Conservation (phyloP, 2,888 invertebrate genomes). For the Aleiodes leptofemur region DNA sequence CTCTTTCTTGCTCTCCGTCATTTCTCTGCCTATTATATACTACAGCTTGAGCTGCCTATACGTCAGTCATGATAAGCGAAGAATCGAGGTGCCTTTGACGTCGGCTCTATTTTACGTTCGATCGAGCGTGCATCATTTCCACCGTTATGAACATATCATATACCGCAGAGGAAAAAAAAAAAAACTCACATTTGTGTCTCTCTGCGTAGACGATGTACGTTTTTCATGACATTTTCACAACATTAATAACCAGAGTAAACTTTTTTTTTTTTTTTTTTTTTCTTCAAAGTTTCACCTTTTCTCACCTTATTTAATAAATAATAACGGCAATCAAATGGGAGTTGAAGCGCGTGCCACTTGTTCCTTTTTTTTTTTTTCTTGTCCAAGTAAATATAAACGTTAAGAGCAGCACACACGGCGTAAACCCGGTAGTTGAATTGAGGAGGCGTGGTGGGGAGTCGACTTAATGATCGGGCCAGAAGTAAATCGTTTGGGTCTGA, state of each 20-base stretch:
- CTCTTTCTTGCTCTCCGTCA: slow-evolving; percentile 5
- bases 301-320: slow-evolving; percentile 14
- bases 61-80: slow-evolving; percentile 50
- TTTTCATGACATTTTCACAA: slow-evolving; percentile 12
- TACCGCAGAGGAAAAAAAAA: not conserved
- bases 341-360: slow-evolving; percentile 31
- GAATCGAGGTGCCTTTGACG: slow-evolving; percentile 52
- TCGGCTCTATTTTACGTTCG: slow-evolving; percentile 51
- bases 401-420: slow-evolving; percentile 29
- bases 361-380: slow-evolving; percentile 2
- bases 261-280: not conserved
- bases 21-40: slow-evolving; percentile 35
- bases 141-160: slow-evolving; percentile 17
- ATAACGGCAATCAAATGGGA: slow-evolving; percentile 3
- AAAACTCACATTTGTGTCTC: not conserved
- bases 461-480: slow-evolving; percentile 45
- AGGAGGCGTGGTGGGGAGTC: slow-evolving; percentile 36
- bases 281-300: slow-evolving; percentile 3
- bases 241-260: too few relatives aligned
- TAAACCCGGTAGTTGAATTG: slow-evolving; percentile 44
- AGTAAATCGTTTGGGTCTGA: slow-evolving; percentile 40
- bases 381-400: slow-evolving; percentile 37
- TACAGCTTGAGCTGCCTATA: slow-evolving; percentile 15
- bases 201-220: not conserved
- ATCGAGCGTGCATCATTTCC: slow-evolving; percentile 51